Percentiles rank a stretch among this genome's conserved stretches.
Evolutionary conservation across 1,140 invertebrate genomes (phyloP).

Genomic region (Drosophila kohkoa): DNA sequence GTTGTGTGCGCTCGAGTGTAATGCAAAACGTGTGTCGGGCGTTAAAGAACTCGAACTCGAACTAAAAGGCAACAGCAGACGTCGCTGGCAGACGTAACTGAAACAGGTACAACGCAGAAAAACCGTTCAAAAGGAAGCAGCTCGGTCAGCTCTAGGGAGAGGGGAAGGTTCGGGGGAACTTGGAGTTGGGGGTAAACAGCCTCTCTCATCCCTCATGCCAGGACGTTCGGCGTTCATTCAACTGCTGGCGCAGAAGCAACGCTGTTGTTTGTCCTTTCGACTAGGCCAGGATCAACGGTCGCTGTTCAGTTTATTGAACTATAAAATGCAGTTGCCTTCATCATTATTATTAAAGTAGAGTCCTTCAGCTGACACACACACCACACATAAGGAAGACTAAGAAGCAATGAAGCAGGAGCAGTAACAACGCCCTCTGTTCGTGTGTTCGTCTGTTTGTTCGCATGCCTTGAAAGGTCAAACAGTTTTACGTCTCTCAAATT

Average conservation of each 20-base stretch:
- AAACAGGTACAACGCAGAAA: slow-evolving; percentile 11
- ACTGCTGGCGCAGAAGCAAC: slow-evolving; percentile 26
- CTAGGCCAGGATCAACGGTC: slow-evolving; percentile 72
- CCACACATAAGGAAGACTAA: neutral
- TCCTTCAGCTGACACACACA: slow-evolving; percentile 40
- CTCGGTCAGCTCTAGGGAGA: too few relatives aligned
- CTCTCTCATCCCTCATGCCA: slow-evolving; percentile 28
- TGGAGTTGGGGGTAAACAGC: neutral
- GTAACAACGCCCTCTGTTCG: neutral
- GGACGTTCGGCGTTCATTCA: slow-evolving; percentile 40
- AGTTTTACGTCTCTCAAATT: neutral
- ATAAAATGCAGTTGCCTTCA: slow-evolving; percentile 42
- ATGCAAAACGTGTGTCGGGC: slow-evolving; percentile 71
- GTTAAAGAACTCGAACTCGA: slow-evolving; percentile 28
- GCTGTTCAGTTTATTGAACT: slow-evolving; percentile 72
- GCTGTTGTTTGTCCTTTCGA: slow-evolving; percentile 4
- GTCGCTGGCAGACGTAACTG: too few relatives aligned
- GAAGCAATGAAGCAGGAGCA: neutral
- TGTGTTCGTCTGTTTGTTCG: neutral
- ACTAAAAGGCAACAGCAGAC: slow-evolving; percentile 11
- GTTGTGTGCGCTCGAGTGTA: slow-evolving; percentile 55
- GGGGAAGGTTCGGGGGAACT: too few relatives aligned
- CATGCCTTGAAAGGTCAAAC: neutral
- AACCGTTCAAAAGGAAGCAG: neutral
- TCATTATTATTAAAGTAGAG: slow-evolving; percentile 31